Base-by-base conservation (phyloP, 2,797 vertebrate species). In the Antrozous pallidus region DNA sequence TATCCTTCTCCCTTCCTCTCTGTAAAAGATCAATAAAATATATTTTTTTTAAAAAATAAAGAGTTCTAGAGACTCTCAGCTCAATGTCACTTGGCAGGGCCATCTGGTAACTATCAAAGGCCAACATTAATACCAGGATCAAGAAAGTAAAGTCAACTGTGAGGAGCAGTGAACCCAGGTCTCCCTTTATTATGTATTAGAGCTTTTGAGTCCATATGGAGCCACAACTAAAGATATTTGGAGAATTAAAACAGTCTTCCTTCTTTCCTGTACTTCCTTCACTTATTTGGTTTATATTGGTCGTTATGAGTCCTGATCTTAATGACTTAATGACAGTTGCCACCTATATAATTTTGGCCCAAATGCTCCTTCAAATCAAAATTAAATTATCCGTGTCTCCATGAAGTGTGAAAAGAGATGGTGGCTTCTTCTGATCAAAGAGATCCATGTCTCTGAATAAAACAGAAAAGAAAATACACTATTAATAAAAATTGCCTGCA, bases 341-440 rank as follows among this genome's bases (percentile, higher is more conserved):
- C 89, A 90, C 74, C 74, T 86, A 42, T 73, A 79, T 90, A 54
- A 92, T 51, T 85, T 75, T 24, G 31, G 70, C n/a, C 51, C 40
- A 16, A 2, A 22, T 2, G n/a, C 17, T 65, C 12, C 28, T n/a
- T 70, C 49, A 90, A 49, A 42, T 94, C 31, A 93, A 95, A 91
- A 47, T 54, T 73, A 67, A 94, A 47, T 79, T 67, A 77, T 94
- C 85, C 36, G 16, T 26, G 33, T 88, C 58, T 89, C 38, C 28
- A 33, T 42, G 14, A 93, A 93, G 42, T 82, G 33, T 69, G 63
- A 93, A 81, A 91, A 83, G 65, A 88, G 20, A 22, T 75, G 83
- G 28, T 85, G 56, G 54, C 8, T 87, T 73, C 38, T 82, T 95
- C 95, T 58, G 24, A 56, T 90, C 73, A 75, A 84, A 94, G 71